Evolutionary conservation across 2,113 vertebrate genomes (phyloP).

Genomic region (Hoplias malabaricus): DNA sequence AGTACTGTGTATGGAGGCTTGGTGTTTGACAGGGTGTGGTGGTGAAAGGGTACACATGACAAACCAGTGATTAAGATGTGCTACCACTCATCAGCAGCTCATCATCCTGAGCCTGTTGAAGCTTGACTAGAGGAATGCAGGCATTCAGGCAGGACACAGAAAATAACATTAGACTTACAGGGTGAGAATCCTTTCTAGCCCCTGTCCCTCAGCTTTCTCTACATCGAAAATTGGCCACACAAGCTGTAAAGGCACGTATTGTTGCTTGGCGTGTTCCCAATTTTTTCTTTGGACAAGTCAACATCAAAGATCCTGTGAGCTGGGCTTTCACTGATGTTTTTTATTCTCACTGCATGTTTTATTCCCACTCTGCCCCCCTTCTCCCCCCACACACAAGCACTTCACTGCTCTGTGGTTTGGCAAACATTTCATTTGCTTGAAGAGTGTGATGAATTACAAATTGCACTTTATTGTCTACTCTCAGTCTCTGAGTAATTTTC

Average conservation of each 20-base stretch:
- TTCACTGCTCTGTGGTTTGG: not conserved
- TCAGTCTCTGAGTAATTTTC: not conserved
- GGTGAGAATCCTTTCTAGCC: not conserved
- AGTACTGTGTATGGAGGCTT: not conserved
- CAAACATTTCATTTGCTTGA: not conserved
- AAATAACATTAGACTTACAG: not conserved
- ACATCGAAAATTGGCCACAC: not conserved
- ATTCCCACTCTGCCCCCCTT: not conserved
- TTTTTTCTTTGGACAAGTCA: not conserved
- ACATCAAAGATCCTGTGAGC: not conserved
- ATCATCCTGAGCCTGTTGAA: conserved; percentile 33
- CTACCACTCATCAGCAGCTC: not conserved
- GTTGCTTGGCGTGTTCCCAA: not conserved
- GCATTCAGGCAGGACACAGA: not conserved
- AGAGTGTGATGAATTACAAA: not conserved
- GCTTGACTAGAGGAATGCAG: conserved; percentile 37
- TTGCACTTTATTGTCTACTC: not conserved
- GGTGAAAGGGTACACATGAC: not conserved
- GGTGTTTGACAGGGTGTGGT: conserved; percentile 22
- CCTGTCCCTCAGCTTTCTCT: not conserved
- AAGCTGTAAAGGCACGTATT: not conserved
- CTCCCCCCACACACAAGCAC: not conserved
- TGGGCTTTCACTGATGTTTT: not conserved
- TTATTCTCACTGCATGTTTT: not conserved
- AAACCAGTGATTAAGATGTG: not conserved